phyloP scores from a whole-genome alignment of 2,797 vertebrate genomes.

The Bovichtus diacanthus region DNA sequence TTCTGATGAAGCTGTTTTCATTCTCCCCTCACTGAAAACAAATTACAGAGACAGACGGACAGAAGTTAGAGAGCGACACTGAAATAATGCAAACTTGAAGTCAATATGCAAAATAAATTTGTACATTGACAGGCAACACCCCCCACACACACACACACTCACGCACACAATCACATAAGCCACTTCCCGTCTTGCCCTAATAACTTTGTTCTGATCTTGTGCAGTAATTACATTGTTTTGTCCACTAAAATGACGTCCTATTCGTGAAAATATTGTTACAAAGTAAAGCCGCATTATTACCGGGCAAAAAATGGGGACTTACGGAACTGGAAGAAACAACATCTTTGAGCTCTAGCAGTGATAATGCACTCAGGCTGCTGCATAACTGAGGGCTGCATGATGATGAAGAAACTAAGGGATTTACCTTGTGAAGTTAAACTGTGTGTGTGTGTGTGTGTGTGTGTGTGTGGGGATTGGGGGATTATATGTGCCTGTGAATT shows the following conservation, averaged over 20 bases:
- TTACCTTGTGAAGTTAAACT: conserved; percentile 4
- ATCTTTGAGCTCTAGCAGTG: background rate
- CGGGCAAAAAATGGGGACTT: background rate
- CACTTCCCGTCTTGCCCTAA: background rate
- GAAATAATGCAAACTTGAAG: conserved; percentile 15
- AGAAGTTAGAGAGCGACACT: conserved; percentile 2
- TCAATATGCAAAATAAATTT: conserved; percentile 33
- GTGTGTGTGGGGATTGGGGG: conserved; percentile 6
- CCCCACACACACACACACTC: background rate
- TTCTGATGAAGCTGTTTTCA: background rate
- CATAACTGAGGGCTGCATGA: background rate
- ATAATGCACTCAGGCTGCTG: conserved; percentile 5
- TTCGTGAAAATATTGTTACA: background rate
- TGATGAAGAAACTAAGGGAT: conserved; percentile 5
- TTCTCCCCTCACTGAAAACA: conserved; percentile 6
- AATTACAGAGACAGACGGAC: conserved; percentile 1
- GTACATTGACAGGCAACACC: conserved; percentile 5
- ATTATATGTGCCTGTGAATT: conserved; percentile 44
- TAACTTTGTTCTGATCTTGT: background rate
- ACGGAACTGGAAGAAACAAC: background rate
- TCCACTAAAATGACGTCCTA: background rate
- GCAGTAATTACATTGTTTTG: conserved; percentile 12
- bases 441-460: background rate
- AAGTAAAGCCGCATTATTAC: background rate
- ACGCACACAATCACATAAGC: background rate